These are phyloP conservation scores for Dromas ardeola DNA, from an alignment of 2,113 vertebrate genomes.

Conservation along the genomic window DNA sequence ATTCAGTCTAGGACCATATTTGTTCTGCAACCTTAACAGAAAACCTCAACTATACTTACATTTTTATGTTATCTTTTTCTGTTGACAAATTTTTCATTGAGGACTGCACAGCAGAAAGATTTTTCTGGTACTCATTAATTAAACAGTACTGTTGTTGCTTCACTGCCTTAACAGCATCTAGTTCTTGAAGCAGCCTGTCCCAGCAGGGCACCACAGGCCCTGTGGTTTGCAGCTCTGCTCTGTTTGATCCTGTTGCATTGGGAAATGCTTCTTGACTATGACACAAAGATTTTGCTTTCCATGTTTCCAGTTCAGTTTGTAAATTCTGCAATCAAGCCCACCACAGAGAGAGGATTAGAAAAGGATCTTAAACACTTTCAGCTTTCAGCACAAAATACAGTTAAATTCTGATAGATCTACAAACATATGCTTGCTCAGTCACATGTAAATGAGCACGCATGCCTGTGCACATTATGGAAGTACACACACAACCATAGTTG, in stretches of 20 bases:
- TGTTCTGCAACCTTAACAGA: background rate
- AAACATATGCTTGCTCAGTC: background rate
- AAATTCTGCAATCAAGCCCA: constrained; percentile 67
- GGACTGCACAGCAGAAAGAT: constrained; percentile 56
- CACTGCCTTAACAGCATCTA: constrained; percentile 70
- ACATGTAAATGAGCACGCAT: background rate
- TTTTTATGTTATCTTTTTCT: constrained; percentile 80
- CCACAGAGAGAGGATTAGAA: background rate
- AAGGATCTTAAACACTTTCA: background rate
- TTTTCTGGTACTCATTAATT: constrained; percentile 77
- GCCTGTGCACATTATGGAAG: background rate
- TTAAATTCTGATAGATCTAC: background rate
- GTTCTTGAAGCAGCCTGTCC: constrained; percentile 80
- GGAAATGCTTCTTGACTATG: background rate
- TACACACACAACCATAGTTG: rapidly evolving
- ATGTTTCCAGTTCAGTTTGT: constrained; percentile 53
- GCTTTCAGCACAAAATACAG: background rate
- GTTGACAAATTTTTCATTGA: constrained; percentile 72
- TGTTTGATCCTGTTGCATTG: background rate
- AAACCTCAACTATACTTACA: constrained; percentile 77
- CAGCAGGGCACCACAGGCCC: constrained; percentile 57
- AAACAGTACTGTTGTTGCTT: constrained; percentile 80
- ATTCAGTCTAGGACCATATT: background rate
- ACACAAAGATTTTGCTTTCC: constrained; percentile 48
- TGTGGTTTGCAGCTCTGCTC: background rate